A percentile compares a stretch with the other conserved stretches of the same genome.
phyloP scores from a whole-genome alignment of 2,113 vertebrate genomes.

The Oenanthe melanoleuca region DNA sequence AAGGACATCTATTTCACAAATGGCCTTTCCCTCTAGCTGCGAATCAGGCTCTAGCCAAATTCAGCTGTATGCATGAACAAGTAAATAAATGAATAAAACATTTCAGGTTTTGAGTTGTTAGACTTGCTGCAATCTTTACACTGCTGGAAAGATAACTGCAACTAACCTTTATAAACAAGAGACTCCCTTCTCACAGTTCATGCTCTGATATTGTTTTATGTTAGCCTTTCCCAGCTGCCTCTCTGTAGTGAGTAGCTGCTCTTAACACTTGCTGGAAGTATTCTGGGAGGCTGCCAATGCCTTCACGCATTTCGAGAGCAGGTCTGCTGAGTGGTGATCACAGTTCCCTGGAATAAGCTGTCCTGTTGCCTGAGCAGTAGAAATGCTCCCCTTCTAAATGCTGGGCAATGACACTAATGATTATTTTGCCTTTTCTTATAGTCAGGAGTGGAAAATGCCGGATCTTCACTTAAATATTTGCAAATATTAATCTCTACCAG shows the following conservation, averaged over 20 bases:
- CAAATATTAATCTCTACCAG: neutral
- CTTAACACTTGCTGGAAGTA: neutral
- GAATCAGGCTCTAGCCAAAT: neutral
- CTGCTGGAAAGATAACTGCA: neutral
- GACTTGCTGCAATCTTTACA: neutral
- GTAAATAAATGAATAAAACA: neutral
- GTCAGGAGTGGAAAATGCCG: neutral
- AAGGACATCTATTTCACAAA: neutral
- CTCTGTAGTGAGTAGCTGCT: neutral
- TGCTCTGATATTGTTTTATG: neutral
- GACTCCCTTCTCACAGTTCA: neutral
- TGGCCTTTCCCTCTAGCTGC: neutral
- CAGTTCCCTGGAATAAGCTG: neutral
- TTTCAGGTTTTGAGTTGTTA: neutral
- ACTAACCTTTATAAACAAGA: neutral
- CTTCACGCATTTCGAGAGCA: neutral
- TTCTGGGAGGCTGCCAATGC: neutral
- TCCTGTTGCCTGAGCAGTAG: neutral
- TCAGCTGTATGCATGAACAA: neutral
- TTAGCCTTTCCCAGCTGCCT: neutral
- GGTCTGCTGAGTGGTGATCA: neutral
- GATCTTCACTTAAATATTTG: neutral
- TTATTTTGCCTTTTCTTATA: neutral
- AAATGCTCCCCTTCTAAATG: neutral
- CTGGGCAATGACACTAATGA: neutral